These are phyloP conservation scores for Drosophila grimshawi DNA, from an alignment of 1,140 invertebrate species.

Conservation along the genomic window DNA sequence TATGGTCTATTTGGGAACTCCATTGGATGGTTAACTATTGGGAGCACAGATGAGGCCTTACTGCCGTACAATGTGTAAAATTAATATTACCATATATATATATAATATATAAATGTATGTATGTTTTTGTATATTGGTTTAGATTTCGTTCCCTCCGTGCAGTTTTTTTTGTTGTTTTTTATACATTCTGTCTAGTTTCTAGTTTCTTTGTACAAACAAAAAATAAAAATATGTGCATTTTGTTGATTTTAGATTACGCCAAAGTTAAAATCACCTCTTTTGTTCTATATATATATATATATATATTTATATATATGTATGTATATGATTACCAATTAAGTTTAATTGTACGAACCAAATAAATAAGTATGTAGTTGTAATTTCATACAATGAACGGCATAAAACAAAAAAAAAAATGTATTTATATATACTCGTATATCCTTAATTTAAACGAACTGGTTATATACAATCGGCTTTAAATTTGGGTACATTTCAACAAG, in stretches of 20 bases:
- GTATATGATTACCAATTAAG: constrained; percentile 48
- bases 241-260: constrained; percentile 65
- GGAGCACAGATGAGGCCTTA: constrained; percentile 59
- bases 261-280: constrained; percentile 58
- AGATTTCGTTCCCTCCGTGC: constrained; percentile 33
- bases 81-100: constrained; percentile 43
- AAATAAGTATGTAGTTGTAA: constrained; percentile 67
- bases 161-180: not conserved
- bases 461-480: no score
- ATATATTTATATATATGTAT: constrained; percentile 34
- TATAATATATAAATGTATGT: constrained; percentile 2
- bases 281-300: constrained; percentile 11
- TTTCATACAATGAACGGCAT: constrained; percentile 86
- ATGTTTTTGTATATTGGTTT: constrained; percentile 51
- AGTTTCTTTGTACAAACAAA: constrained; percentile 65
- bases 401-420: no score
- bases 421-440: no score
- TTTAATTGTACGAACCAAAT: constrained; percentile 71
- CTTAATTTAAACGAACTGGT: not conserved
- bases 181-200: constrained; percentile 47
- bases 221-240: constrained; percentile 50
- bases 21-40: constrained; percentile 94
- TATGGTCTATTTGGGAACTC: constrained; percentile 98
- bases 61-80: constrained; percentile 69
- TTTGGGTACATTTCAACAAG: not conserved